Conservation (phyloP, 2,888 invertebrate species). For the Volucella inanis region DNA sequence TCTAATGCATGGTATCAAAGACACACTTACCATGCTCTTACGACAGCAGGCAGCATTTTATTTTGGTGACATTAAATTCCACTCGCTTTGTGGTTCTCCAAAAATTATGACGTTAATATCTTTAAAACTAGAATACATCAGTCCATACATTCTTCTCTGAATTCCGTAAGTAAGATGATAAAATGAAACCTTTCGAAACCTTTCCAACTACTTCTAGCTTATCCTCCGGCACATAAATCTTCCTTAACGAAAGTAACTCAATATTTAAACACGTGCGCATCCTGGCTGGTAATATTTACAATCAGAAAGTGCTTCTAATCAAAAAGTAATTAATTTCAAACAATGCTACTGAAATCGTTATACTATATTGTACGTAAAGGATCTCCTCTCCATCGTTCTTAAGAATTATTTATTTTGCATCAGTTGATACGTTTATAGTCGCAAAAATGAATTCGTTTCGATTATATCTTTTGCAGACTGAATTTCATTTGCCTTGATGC, state of each 20-base stretch:
- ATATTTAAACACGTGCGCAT: conserved; percentile 21
- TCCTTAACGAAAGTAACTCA: conserved; percentile 9
- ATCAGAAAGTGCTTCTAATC: neutral
- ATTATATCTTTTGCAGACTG: neutral
- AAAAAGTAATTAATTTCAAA: conserved; percentile 47
- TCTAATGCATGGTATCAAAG: too few species aligned
- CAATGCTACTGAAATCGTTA: conserved; percentile 28
- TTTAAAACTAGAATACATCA: too few species aligned
- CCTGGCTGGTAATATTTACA: too few species aligned
- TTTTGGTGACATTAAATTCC: too few species aligned
- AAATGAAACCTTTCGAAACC: too few species aligned
- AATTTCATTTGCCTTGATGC: neutral
- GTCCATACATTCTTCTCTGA: too few species aligned
- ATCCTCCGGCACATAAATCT: conserved; percentile 2
- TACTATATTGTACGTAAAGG: neutral
- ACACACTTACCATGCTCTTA: too few species aligned
- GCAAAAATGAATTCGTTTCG: conserved; percentile 40
- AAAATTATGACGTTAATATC: too few species aligned
- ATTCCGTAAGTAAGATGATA: too few species aligned
- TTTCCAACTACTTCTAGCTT: neutral
- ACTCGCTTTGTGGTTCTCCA: too few species aligned
- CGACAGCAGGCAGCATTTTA: too few species aligned
- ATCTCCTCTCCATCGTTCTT: conserved; percentile 6
- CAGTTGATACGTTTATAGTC: conserved; percentile 9
- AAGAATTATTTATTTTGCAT: conserved; percentile 22